Evolutionary conservation across 2,888 invertebrate species (phyloP), one percentile per base, ranked within the genome.

Genomic region (Synanthedon myopaeformis): DNA sequence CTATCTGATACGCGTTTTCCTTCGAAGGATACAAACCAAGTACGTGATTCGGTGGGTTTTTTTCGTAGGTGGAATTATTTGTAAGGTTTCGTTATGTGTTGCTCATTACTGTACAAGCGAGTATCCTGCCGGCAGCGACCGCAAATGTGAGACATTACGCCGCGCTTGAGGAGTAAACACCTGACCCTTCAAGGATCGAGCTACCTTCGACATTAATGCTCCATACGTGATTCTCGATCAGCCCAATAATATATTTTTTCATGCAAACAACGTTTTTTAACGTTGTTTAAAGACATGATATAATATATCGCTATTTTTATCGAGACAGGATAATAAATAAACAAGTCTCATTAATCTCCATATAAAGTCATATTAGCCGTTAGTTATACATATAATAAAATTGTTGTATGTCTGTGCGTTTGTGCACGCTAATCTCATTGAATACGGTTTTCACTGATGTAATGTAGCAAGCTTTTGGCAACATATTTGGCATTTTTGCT

Each of bases 51-150:
- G 75, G 81, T 80, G 70, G 74, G 78, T 79, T 85, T 87, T 85
- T 85, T 86, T 83, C 79, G 79, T 83, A 75, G 83, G 79, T 83
- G 70, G 82, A 83, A 83, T 86, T 85, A 85, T 86, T 87, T 86
- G 86, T 86, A 85, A 74, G 86, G 86, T 79, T 87, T 87, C 86
- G 74, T 83, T 84, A 84, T 84, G 80, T 82, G 85, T 81, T 79
- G 85, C 85, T 86, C 86, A 87, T 87, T 87, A 87, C 78, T 70
- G 76, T 79, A 84, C 86, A 82, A 79, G 85, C 76, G 69, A 72
- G 85, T 82, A 87, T 87, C 86, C 86, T 86, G 81, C 77, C 76
- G 66, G 72, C 66, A 67, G 69, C 72, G 78, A 85, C 85, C 85
- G 82, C 85, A 86, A 86, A 82, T 82, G 84, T 76, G 79, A 79